Conservation (phyloP, 1,140 invertebrate genomes). For the Dryas iulia region DNA sequence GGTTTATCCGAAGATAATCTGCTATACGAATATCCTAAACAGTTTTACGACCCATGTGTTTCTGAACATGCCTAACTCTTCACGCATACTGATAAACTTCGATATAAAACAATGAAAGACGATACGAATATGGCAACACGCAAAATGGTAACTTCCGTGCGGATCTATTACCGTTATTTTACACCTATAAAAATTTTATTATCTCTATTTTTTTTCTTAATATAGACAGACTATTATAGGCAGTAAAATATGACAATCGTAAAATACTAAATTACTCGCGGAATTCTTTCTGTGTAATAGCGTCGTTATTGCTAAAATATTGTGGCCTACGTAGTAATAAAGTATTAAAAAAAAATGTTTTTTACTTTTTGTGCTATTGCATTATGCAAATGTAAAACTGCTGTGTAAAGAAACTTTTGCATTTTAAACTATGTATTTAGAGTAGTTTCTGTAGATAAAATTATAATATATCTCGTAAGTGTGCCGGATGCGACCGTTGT, state of each 20-base stretch:
- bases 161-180: constrained; percentile 21
- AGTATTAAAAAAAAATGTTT: neutral
- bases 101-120: constrained; percentile 34
- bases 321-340: neutral
- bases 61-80: constrained; percentile 9
- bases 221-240: neutral
- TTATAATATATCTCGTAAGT: too few relatives aligned
- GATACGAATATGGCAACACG: constrained; percentile 23
- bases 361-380: neutral
- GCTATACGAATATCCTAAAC: neutral
- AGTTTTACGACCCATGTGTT: neutral
- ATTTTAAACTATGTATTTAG: neutral
- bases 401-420: neutral
- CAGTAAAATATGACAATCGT: neutral
- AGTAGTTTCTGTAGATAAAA: neutral
- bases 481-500: neutral
- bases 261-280: neutral
- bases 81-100: constrained; percentile 32
- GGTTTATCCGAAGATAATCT: neutral
- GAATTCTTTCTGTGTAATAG: neutral
- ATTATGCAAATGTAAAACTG: neutral
- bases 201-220: neutral
- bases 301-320: neutral
- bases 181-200: constrained; percentile 20
- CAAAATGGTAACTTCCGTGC: constrained; percentile 29